Percentiles rank a stretch among this genome's conserved stretches.
Evolutionary conservation across 2,888 invertebrate genomes (phyloP).

Genomic region (Caenorhabditis afra): DNA sequence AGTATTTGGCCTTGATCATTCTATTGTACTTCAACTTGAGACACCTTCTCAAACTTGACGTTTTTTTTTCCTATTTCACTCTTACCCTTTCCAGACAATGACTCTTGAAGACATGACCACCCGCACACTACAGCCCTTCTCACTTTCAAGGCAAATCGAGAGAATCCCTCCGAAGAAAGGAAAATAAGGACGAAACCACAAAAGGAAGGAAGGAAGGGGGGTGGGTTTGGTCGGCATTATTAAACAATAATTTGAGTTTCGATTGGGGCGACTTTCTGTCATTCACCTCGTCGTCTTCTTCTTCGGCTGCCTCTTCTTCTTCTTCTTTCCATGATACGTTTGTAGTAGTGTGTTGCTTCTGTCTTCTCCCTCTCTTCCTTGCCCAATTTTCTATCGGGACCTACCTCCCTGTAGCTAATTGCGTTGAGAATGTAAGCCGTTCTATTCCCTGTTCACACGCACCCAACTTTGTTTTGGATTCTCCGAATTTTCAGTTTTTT

Average conservation of each 20-base stretch:
- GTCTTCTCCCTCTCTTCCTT: constrained; percentile 10
- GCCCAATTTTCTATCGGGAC: constrained; percentile 58
- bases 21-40: constrained; percentile 4
- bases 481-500: constrained; percentile 13
- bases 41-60: constrained; percentile 19
- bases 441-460: constrained; percentile 15
- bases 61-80: not conserved
- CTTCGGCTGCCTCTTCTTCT: constrained; percentile 37
- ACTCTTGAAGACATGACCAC: constrained; percentile 51
- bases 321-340: constrained; percentile 56
- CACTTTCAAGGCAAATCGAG: constrained; percentile 29
- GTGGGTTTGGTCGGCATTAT: constrained; percentile 55
- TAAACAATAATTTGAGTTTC: constrained; percentile 60
- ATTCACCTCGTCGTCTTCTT: constrained; percentile 51
- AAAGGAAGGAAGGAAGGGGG: constrained; percentile 18
- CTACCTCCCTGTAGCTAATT: constrained; percentile 43
- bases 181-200: constrained; percentile 27
- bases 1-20: constrained; percentile 1
- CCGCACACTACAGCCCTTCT: constrained; percentile 24
- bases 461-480: not conserved
- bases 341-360: constrained; percentile 52
- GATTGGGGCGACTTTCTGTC: constrained; percentile 57
- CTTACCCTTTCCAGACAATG: constrained; percentile 48
- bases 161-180: too few relatives aligned
- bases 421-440: constrained; percentile 35